Evolutionary conservation across 2,797 vertebrate genomes (phyloP).

Genomic region (Enteromius trimaculatus): DNA sequence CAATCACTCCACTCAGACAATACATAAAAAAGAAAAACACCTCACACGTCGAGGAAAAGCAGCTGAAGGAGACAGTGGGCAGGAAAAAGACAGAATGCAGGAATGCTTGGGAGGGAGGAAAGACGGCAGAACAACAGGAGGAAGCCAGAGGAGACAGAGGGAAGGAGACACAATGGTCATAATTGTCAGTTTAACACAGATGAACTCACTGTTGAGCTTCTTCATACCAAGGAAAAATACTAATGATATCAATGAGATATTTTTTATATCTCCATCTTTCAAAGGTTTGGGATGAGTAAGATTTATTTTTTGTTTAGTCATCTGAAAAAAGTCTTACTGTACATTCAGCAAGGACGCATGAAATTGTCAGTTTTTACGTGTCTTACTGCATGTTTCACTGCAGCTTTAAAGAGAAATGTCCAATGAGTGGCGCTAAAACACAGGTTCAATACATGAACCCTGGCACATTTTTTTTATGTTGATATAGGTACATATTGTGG

Average conservation of each 20-base stretch:
- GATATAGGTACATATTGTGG: too few relatives aligned
- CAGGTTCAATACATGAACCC: too few relatives aligned
- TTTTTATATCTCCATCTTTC: neutral
- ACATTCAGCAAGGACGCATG: neutral
- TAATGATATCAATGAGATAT: neutral
- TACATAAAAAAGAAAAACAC: constrained; percentile 14
- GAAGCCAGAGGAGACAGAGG: constrained; percentile 6
- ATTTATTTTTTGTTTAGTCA: neutral
- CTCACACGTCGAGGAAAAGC: constrained; percentile 20
- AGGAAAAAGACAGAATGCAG: constrained; percentile 53
- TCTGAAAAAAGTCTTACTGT: neutral
- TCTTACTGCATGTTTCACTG: too few relatives aligned
- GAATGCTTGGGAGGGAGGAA: constrained; percentile 41
- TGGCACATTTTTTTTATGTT: too few relatives aligned
- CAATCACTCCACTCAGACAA: neutral
- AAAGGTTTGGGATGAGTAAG: neutral
- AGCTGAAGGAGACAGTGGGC: constrained; percentile 22
- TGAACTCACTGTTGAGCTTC: neutral
- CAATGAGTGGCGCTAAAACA: too few relatives aligned
- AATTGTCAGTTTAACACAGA: constrained; percentile 12
- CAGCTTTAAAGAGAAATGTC: too few relatives aligned
- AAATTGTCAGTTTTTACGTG: neutral
- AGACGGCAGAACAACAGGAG: constrained; percentile 38
- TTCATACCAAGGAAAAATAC: neutral
- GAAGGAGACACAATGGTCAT: constrained; percentile 15